Evolutionary conservation across 2,113 vertebrate species (phyloP).

Genomic region (Sakesphorus luctuosus): DNA sequence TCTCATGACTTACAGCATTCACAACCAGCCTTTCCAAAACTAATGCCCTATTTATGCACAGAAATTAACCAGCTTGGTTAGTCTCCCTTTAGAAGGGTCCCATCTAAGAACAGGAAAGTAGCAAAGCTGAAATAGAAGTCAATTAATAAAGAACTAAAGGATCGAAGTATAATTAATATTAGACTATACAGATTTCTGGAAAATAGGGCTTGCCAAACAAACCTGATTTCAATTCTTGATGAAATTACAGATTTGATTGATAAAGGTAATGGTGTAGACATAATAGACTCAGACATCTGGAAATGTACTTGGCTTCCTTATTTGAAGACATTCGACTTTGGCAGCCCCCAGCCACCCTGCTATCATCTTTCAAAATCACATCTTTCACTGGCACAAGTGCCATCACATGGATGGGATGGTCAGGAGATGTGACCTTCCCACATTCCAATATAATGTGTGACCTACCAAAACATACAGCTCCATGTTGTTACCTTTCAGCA

Average conservation of each 20-base stretch:
- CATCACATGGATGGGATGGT: neutral
- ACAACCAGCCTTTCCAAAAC: neutral
- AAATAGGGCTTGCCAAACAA: neutral
- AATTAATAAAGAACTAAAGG: neutral
- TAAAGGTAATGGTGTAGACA: neutral
- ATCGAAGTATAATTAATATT: neutral
- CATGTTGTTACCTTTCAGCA: neutral
- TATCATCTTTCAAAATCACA: neutral
- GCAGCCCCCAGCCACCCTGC: neutral
- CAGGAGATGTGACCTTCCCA: neutral
- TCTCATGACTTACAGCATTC: neutral
- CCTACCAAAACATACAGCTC: neutral
- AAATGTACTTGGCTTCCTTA: neutral
- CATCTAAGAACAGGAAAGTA: neutral
- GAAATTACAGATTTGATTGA: neutral
- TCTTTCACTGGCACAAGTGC: fast-evolving
- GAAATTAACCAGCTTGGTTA: neutral
- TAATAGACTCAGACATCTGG: neutral
- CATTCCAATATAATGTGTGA: neutral
- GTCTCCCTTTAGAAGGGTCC: neutral
- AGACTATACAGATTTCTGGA: neutral
- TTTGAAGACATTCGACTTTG: neutral
- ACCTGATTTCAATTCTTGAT: neutral
- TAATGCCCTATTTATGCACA: neutral
- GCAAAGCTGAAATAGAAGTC: neutral